Percentiles rank a stretch among this genome's conserved stretches.
phyloP scores from a whole-genome alignment of 2,888 invertebrate species.

The Prosapia bicincta region DNA sequence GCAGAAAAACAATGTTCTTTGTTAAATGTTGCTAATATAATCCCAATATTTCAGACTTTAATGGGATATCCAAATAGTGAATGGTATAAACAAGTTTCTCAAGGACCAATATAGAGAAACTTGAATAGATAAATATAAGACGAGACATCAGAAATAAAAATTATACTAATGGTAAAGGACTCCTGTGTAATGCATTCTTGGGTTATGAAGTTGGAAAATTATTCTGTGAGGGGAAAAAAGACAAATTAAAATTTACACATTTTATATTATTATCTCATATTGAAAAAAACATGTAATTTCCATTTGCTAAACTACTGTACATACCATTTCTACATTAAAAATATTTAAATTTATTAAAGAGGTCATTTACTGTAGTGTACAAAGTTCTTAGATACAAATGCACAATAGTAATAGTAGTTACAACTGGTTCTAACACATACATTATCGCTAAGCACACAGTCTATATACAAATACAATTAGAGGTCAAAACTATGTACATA shows the following conservation, averaged over 20 bases:
- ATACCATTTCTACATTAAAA: constrained; percentile 34
- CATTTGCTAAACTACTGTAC: constrained; percentile 35
- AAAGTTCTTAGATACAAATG: constrained; percentile 32
- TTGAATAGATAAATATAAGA: too few relatives aligned
- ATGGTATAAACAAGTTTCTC: too few relatives aligned
- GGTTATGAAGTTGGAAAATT: too few relatives aligned
- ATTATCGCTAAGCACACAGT: constrained; percentile 11
- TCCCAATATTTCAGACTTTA: too few relatives aligned
- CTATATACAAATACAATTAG: constrained; percentile 16
- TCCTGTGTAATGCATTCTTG: too few relatives aligned
- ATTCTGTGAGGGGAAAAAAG: too few relatives aligned
- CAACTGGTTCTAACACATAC: constrained; percentile 2
- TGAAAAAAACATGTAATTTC: constrained; percentile 35
- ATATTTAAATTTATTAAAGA: constrained; percentile 32
- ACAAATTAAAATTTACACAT: constrained; percentile 10
- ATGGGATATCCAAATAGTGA: too few relatives aligned
- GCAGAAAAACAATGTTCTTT: too few relatives aligned
- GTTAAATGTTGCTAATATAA: too few relatives aligned
- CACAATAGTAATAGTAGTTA: constrained; percentile 32
- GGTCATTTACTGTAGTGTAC: constrained; percentile 20
- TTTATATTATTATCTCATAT: constrained; percentile 31
- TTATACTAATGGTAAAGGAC: too few relatives aligned
- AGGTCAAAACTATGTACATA: constrained; percentile 5
- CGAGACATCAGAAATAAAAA: too few relatives aligned
- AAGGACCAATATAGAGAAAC: too few relatives aligned